Base-by-base conservation (phyloP, 2,113 vertebrate genomes). In the Heptranchias perlo region DNA sequence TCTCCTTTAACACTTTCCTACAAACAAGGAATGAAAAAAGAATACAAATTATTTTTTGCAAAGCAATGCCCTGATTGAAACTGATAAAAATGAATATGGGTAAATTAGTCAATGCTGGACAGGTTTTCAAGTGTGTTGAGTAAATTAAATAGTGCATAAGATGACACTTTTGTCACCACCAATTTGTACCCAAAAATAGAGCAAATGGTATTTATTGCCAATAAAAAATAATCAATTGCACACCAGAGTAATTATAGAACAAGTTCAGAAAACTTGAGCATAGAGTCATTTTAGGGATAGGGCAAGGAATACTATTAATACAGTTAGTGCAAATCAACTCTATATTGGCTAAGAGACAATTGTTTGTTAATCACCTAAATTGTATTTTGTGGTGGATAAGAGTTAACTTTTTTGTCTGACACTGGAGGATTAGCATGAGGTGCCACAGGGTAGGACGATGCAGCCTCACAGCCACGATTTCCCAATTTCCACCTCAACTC, bases 1-100 rank as follows among this genome's bases (percentile, higher is more conserved):
- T 98, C 97, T 98, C 97, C 96, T 99, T 99, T 96, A 99, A 96
- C 96, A 98, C 98, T 91, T 99, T 99, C 96, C 98, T 99, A 96
- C 3, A 97, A 95, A 89, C 73, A 0, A 96, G 92, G 96, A 91
- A 96, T 44, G 52, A 8, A 89, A 96, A 94, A 78, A 96, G 96
- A 96, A 96, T 54, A 16, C 47, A 96, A 95, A 95, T 73, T 6
- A 52, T 73, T 54, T 54, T 49, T 44, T 67, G 61, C 69, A 2
- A n/a, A 95, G 52, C 11, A 95, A 64, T n/a, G 64, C 94, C 64
- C 82, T 86, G 82, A 23, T 25, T 49, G 39, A 86, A 62, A 65
- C 35, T 21, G 13, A 93, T 39, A 4, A 18, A 93, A 58, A 23
- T 65, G 39, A 65, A 62, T 8, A 25, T 65, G 18, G 61, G 92